These are phyloP conservation scores for Gobionotothen gibberifrons DNA, from an alignment of 2,797 vertebrate species.

Conservation along the genomic window DNA sequence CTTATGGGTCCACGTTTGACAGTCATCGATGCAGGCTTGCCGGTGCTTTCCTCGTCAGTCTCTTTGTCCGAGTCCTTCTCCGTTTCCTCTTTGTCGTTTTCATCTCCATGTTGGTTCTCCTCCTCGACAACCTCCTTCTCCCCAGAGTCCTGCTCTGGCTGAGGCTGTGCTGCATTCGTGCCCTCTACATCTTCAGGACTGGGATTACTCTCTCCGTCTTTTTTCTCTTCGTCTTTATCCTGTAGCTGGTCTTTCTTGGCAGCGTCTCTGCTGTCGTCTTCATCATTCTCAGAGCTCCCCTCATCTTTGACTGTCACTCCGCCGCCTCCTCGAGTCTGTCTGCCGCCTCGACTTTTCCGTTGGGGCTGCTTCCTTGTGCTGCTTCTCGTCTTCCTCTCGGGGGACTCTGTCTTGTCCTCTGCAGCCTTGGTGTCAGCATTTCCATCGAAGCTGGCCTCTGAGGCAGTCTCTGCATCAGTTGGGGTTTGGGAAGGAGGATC, in stretches of 20 bases:
- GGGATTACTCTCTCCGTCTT: constrained; percentile 59
- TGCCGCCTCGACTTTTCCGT: constrained; percentile 46
- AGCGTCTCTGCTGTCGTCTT: constrained; percentile 64
- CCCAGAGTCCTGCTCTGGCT: constrained; percentile 60
- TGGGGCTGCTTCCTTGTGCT: constrained; percentile 48
- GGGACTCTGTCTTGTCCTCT: constrained; percentile 75
- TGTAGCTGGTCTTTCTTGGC: constrained; percentile 18
- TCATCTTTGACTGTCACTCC: constrained; percentile 69
- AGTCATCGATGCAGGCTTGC: constrained; percentile 44
- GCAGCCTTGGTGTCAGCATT: constrained; percentile 82
- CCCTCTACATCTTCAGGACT: constrained; percentile 65
- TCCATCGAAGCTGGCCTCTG: constrained; percentile 95
- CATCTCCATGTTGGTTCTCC: constrained; percentile 62
- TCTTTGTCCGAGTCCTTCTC: constrained; percentile 34
- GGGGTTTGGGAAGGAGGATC: constrained; percentile 91
- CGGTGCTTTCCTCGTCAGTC: constrained; percentile 75
- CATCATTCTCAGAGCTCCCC: constrained; percentile 84
- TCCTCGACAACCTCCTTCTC: constrained; percentile 68
- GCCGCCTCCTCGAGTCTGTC: constrained; percentile 44
- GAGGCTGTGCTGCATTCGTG: constrained; percentile 56
- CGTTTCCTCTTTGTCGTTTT: constrained; percentile 21
- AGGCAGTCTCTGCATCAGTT: constrained; percentile 93
- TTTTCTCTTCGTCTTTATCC: constrained; percentile 54
- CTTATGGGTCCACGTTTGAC: constrained; percentile 71
- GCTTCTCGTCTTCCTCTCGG: constrained; percentile 78